phyloP scores from a whole-genome alignment of 2,113 vertebrate species.

The Mystacornis crossleyi region DNA sequence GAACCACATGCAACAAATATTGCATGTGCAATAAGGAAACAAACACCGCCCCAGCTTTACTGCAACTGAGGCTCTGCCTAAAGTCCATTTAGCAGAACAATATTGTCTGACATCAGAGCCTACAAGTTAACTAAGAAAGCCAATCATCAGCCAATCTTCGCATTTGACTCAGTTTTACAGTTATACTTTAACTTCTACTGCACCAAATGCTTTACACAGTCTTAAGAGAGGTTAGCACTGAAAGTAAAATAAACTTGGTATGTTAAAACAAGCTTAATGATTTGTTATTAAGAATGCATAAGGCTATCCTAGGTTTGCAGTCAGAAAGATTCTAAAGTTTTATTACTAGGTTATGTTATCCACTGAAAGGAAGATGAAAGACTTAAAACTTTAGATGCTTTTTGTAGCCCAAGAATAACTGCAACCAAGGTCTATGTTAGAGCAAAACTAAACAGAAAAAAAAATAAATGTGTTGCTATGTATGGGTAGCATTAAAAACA shows the following conservation, averaged over 20 bases:
- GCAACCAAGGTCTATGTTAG: neutral
- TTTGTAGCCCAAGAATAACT: neutral
- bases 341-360: neutral
- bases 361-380: neutral
- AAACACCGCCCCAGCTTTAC: neutral
- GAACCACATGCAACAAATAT: neutral
- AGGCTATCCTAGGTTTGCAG: neutral
- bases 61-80: neutral
- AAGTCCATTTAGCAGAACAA: neutral
- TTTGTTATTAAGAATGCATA: neutral
- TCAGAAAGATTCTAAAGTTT: neutral
- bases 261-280: neutral
- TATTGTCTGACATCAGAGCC: neutral
- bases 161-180: neutral
- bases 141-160: neutral
- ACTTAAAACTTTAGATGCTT: neutral
- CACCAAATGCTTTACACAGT: neutral
- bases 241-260: neutral
- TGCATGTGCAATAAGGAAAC: neutral
- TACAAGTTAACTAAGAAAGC: neutral
- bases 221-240: neutral
- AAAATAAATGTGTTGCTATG: neutral
- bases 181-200: neutral
- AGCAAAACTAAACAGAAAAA: neutral
- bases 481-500: neutral